Evolutionary conservation across 2,113 vertebrate genomes (phyloP).

Genomic region (Dendrocopos noguchii): DNA sequence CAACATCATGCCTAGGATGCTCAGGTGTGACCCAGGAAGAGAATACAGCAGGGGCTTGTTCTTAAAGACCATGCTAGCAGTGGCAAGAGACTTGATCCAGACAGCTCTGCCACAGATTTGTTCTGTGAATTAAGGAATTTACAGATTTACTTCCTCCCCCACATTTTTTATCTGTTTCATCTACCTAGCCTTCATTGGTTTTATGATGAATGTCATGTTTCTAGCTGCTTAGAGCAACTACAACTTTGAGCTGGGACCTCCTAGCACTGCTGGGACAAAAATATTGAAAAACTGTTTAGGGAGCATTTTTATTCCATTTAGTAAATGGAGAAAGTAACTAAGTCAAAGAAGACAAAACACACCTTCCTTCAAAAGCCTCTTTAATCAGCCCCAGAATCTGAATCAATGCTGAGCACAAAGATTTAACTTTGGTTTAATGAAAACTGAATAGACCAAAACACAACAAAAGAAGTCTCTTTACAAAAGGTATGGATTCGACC

Average conservation of each 20-base stretch:
- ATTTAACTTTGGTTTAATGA: conserved; percentile 58
- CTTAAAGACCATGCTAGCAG: rapidly evolving
- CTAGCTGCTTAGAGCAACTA: not conserved
- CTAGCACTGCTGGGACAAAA: not conserved
- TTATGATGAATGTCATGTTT: not conserved
- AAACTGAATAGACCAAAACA: conserved; percentile 51
- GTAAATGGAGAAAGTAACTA: not conserved
- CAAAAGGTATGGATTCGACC: conserved; percentile 41
- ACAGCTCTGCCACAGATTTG: not conserved
- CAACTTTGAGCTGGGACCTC: not conserved
- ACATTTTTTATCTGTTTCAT: not conserved
- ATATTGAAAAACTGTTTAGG: not conserved
- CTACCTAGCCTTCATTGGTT: not conserved
- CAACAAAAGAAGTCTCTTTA: conserved; percentile 46
- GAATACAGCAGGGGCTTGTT: rapidly evolving
- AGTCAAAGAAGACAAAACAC: not conserved
- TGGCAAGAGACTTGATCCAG: not conserved
- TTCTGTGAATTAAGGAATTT: not conserved
- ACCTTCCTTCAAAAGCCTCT: conserved; percentile 41
- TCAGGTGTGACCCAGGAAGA: rapidly evolving
- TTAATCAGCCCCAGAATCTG: conserved; percentile 35
- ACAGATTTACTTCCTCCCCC: not conserved
- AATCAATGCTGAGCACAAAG: conserved; percentile 31
- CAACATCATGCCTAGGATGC: rapidly evolving
- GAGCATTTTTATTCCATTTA: conserved; percentile 7